A percentile compares a stretch with the other conserved stretches of the same genome.
These are phyloP conservation scores for Octomys mimax DNA, from an alignment of 2,797 vertebrate species.

Conservation along the genomic window DNA sequence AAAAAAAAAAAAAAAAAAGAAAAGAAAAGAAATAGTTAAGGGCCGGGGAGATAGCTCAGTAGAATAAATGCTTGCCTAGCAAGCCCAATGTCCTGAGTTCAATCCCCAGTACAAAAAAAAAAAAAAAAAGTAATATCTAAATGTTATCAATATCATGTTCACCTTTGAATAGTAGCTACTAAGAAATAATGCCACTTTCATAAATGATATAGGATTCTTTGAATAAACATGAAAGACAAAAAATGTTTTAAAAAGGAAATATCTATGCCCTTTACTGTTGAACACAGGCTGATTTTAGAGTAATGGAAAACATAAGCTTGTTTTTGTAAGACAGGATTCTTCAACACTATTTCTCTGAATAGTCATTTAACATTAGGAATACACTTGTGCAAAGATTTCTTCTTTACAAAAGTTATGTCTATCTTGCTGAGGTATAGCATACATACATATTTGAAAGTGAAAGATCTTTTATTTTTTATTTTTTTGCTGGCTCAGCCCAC, in stretches of 20 bases:
- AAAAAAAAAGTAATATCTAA: neutral
- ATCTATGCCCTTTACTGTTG: neutral
- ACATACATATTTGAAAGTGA: neutral
- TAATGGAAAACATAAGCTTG: neutral
- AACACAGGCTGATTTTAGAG: slow-evolving; percentile 33
- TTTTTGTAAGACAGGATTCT: neutral
- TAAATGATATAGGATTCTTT: neutral
- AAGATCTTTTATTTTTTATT: neutral
- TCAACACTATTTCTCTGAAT: neutral
- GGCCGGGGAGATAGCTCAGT: no score
- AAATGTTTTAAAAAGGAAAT: slow-evolving; percentile 35
- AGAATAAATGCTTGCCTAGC: no score
- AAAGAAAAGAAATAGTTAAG: slow-evolving; percentile 32
- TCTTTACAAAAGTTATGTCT: neutral
- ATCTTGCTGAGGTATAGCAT: neutral
- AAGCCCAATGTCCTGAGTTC: no score
- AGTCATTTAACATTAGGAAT: neutral
- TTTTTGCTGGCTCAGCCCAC: no score
- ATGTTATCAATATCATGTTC: neutral
- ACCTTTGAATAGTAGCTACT: slow-evolving; percentile 16
- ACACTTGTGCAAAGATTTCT: neutral
- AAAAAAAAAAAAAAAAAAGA: no score
- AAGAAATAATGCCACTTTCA: neutral
- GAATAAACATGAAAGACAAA: neutral
- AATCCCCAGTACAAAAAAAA: no score